Evolutionary conservation across 1,140 invertebrate genomes (phyloP).

Genomic region (Caenorhabditis inopinata): DNA sequence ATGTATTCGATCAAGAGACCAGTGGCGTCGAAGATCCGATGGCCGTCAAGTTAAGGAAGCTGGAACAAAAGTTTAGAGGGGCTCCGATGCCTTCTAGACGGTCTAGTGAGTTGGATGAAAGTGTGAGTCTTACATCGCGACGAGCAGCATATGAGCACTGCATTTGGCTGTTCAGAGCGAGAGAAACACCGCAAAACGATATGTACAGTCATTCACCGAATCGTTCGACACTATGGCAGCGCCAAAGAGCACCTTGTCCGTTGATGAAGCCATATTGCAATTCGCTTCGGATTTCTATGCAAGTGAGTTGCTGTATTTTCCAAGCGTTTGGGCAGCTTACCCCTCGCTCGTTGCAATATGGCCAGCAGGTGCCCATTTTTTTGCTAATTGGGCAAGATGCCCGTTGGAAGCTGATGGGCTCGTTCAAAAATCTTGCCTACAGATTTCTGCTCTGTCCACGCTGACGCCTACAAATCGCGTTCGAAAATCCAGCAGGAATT

Average conservation of each 20-base stretch:
- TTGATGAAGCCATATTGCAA: constrained; percentile 43
- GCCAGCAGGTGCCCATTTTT: too few relatives aligned
- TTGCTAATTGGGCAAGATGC: too few relatives aligned
- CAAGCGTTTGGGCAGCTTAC: too few relatives aligned
- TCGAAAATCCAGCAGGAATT: constrained; percentile 46
- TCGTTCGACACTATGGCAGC: not conserved
- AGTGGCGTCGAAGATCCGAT: not conserved
- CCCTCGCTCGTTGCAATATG: too few relatives aligned
- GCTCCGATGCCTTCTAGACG: not conserved
- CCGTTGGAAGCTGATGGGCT: too few relatives aligned
- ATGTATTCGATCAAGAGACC: not conserved
- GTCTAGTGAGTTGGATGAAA: constrained; percentile 10
- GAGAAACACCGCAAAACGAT: constrained; percentile 32
- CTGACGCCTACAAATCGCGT: constrained; percentile 35
- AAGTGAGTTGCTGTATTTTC: not conserved
- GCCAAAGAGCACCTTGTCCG: not conserved
- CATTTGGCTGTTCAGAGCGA: constrained; percentile 42
- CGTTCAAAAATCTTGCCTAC: not conserved
- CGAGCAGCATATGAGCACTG: too few relatives aligned
- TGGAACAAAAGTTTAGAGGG: not conserved
- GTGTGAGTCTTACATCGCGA: not conserved
- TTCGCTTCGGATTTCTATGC: constrained; percentile 38
- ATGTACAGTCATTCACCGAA: constrained; percentile 15
- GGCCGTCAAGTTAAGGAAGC: not conserved
- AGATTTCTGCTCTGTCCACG: constrained; percentile 44